Base-by-base conservation (phyloP, 2,113 vertebrate species). In the Deroptyus accipitrinus region DNA sequence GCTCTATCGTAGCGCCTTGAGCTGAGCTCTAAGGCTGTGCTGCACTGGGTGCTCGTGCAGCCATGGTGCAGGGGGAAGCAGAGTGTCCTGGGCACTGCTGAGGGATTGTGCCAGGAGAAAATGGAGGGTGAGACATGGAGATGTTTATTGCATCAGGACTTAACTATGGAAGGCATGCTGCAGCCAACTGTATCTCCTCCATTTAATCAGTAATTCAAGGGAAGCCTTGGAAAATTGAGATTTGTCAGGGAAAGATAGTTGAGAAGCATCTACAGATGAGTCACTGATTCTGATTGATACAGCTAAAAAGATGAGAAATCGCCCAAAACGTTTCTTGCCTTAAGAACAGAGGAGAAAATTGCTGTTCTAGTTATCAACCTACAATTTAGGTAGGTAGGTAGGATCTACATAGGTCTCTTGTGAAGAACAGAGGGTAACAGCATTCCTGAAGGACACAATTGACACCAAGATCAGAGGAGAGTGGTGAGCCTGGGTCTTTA, bases 1-100 rank as follows among this genome's bases (percentile, higher is more conserved):
- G 51, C 39, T 41, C 66, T 25, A 2, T 31, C 10, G 44, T 5
- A 49, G 61, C 30, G 5, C 17, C 75, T 57, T 2, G 2, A 6
- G 9, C 17, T 2, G 30, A 10, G 31, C 4, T 37, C 30, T 15
- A 4, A 6, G 48, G 37, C 22, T 59, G 46, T 11, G 42, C 3
- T 10, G 66, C 12, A 14, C 3, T 8, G 49, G 59, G 8, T 2
- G 6, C 46, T 25, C 2, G 18, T 42, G 31, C 17, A 10, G 28
- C 4, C 1, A 5, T 22, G n/a, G 62, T 7, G 2, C 2, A 35
- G 1, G 44, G 33, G 14, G 17, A 4, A 9, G 25, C 11, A 19
- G 52, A 35, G 5, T 28, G 35, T 9, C 51, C 37, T 12, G 42
- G 42, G 42, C 28, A 8, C 25, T 52, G 31, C 51, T 35, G 44